Conservation (phyloP, 2,797 vertebrate species). For the Clarias laeviceps region DNA sequence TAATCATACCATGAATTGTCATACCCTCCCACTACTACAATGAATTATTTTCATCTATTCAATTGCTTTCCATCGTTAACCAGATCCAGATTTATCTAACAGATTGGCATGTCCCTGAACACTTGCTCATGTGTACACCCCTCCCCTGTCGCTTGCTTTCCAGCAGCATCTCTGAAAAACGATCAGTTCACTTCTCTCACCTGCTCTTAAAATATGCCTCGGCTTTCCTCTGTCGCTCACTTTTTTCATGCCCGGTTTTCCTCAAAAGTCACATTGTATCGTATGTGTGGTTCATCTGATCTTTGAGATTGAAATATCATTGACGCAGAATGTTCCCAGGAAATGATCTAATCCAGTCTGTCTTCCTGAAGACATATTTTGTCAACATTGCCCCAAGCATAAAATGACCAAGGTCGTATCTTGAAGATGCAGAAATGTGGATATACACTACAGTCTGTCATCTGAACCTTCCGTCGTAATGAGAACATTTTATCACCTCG, state of each 20-base stretch:
- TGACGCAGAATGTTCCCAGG: not conserved
- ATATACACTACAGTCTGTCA: not conserved
- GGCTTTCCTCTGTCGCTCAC: constrained; percentile 68
- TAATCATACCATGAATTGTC: not conserved
- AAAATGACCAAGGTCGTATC: not conserved
- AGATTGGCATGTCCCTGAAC: not conserved
- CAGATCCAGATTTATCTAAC: not conserved
- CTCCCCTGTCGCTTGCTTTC: not conserved
- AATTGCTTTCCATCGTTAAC: not conserved
- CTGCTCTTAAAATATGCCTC: constrained; percentile 76
- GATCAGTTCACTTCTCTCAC: constrained; percentile 74
- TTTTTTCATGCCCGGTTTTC: constrained; percentile 68
- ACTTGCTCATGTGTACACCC: constrained; percentile 1
- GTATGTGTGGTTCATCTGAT: constrained; percentile 61
- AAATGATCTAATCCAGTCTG: not conserved
- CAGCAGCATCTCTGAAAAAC: constrained; percentile 55
- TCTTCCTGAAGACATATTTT: constrained; percentile 2
- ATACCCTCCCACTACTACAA: not conserved
- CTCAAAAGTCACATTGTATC: constrained; percentile 35
- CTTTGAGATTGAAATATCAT: not conserved
- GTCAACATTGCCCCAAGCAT: not conserved
- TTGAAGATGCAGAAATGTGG: constrained; percentile 22
- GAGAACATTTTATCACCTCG: constrained; percentile 44
- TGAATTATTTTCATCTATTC: not conserved
- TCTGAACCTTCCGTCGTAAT: not conserved